These are phyloP conservation scores for Arion vulgaris DNA, from an alignment of 1,140 invertebrate species.

Conservation along the genomic window DNA sequence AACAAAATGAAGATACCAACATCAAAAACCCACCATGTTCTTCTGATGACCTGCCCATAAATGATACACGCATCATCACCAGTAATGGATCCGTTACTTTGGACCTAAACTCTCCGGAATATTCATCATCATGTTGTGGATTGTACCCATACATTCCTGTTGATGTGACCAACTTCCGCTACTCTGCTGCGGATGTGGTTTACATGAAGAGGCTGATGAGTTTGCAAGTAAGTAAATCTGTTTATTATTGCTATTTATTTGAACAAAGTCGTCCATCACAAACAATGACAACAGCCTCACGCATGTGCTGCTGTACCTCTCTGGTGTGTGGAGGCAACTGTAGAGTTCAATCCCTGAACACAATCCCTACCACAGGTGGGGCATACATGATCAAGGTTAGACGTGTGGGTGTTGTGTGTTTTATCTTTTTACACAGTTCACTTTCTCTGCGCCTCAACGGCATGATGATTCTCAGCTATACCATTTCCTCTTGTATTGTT, in stretches of 20 bases:
- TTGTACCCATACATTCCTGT: not conserved
- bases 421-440: too few relatives aligned
- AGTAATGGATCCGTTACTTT: not conserved
- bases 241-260: not conserved
- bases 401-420: too few relatives aligned
- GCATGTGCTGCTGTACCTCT: too few relatives aligned
- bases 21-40: not conserved
- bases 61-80: not conserved
- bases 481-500: too few relatives aligned
- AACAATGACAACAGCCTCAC: too few relatives aligned
- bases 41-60: not conserved
- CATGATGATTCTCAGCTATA: too few relatives aligned
- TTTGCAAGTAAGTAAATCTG: slow-evolving; percentile 37
- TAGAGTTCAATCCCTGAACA: too few relatives aligned
- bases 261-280: not conserved
- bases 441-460: too few relatives aligned
- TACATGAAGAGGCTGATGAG: slow-evolving; percentile 45
- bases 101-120: not conserved
- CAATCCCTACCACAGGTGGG: too few relatives aligned
- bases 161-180: slow-evolving; percentile 29
- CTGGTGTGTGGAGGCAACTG: too few relatives aligned
- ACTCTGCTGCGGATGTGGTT: slow-evolving; percentile 32
- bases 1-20: not conserved
- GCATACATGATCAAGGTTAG: too few relatives aligned
- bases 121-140: not conserved